Conservation (phyloP, 2,113 vertebrate genomes). For the Scolopax mira region DNA sequence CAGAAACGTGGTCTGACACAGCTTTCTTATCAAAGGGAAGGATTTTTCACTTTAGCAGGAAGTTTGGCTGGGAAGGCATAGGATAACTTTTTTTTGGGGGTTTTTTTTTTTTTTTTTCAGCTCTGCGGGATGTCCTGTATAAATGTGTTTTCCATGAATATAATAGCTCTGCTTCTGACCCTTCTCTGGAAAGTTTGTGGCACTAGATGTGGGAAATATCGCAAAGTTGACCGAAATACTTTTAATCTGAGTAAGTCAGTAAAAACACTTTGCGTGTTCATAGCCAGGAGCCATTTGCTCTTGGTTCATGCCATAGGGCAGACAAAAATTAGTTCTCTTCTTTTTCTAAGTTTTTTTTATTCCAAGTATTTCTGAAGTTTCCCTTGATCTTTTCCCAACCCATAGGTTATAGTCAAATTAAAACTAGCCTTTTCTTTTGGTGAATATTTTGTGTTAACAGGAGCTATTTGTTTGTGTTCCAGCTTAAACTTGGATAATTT, state of each 20-base stretch:
- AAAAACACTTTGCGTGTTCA: neutral
- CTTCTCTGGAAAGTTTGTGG: neutral
- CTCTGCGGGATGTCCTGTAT: neutral
- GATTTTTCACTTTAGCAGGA: slow-evolving; percentile 47
- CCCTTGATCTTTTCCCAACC: neutral
- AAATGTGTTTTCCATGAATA: slow-evolving; percentile 20
- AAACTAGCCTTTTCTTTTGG: neutral
- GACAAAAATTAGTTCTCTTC: neutral
- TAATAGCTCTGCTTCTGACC: neutral
- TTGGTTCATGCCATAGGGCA: neutral
- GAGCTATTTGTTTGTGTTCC: neutral
- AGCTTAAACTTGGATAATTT: slow-evolving; percentile 4
- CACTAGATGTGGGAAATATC: neutral
- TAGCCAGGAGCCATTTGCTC: slow-evolving; percentile 11
- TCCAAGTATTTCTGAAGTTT: neutral
- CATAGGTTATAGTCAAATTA: neutral
- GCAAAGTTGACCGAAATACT: neutral
- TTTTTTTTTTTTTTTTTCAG: neutral
- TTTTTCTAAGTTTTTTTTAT: neutral
- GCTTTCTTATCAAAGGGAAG: slow-evolving; percentile 43
- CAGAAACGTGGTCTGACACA: neutral
- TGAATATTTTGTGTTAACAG: neutral
- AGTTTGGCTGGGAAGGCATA: slow-evolving; percentile 31
- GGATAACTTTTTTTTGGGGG: neutral
- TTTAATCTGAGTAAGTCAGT: neutral